These are phyloP conservation scores for Peromyscus nudipes DNA, from an alignment of 2,797 vertebrate genomes.

Conservation along the genomic window DNA sequence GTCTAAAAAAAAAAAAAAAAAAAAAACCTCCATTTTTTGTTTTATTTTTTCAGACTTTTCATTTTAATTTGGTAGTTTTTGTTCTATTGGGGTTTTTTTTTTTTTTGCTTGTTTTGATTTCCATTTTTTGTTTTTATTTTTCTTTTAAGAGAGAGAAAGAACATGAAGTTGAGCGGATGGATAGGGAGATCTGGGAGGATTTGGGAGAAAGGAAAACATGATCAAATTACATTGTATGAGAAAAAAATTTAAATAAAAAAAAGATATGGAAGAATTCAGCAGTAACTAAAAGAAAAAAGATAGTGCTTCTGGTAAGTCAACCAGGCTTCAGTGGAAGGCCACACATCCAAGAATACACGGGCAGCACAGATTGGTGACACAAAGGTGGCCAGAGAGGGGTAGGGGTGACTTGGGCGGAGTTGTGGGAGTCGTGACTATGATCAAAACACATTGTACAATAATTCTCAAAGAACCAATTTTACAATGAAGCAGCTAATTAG, in stretches of 20 bases:
- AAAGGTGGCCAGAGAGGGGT: background rate
- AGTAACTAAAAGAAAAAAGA: background rate
- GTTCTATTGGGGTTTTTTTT: background rate
- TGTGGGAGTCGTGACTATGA: background rate
- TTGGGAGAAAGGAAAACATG: background rate
- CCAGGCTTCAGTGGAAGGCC: background rate
- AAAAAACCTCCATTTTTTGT: background rate
- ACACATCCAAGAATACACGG: background rate
- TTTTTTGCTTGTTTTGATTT: background rate
- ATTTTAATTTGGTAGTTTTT: background rate
- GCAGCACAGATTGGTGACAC: background rate
- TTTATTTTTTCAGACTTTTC: background rate
- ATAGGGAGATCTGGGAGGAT: background rate
- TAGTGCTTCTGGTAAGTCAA: background rate
- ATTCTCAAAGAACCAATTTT: background rate
- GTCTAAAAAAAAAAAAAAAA: background rate
- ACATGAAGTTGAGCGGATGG: too few relatives aligned
- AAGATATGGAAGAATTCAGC: background rate
- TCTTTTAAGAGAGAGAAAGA: background rate
- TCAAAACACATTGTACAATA: background rate
- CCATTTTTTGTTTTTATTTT: background rate
- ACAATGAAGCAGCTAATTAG: conserved; percentile 2
- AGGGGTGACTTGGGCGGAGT: background rate
- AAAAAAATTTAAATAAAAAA: background rate
- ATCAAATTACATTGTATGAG: background rate